Base-by-base conservation (phyloP, 1,140 invertebrate genomes). In the Babylonia areolata region DNA sequence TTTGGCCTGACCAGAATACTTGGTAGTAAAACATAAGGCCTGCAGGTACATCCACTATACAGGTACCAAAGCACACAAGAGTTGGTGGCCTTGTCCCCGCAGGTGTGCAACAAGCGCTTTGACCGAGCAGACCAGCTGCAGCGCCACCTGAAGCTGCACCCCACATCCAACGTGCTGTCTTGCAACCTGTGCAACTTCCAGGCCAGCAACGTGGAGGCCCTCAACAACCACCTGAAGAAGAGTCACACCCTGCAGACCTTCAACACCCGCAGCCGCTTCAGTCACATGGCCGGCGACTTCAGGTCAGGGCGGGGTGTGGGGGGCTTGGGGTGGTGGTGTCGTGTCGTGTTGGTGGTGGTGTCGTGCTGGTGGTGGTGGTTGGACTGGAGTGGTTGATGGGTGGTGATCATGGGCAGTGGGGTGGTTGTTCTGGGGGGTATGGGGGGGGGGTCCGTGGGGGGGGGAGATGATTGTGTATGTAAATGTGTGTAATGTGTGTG, bases 61-160 rank as follows among this genome's bases (percentile, higher is more conserved):
- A n/a, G n/a, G n/a, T n/a, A n/a, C n/a, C n/a, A n/a, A n/a, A n/a
- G n/a, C n/a, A n/a, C n/a, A n/a, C n/a, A n/a, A n/a, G n/a, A n/a
- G n/a, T n/a, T n/a, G n/a, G n/a, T n/a, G n/a, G n/a, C n/a, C n/a
- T n/a, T 33, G n/a, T 23, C 15, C 6, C 39, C 5, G 42, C 64
- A 88, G 79, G 87, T 91, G 28, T 92, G 92, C 88, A 89, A 89
- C 86, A 92, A 92, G 75, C 88, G 90, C 2, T 93, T 93, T 85
- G 91, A 92, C 87, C 85, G 88, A 23, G 89, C 89, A 5, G 91
- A 91, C 35, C 91, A 92, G 86, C 89, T 93, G 75, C 42, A 46
- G 42, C 42, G 91, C 9, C 92, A 92, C 46, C 71, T 92, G 79
- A 89, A 91, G 75, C 90, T 90, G 20, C 91, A 91, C 81, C 92